Percentiles rank a stretch among this genome's conserved stretches.
These are phyloP conservation scores for Kryphioiulus occultus DNA, from an alignment of 2,888 invertebrate species.

Conservation along the genomic window DNA sequence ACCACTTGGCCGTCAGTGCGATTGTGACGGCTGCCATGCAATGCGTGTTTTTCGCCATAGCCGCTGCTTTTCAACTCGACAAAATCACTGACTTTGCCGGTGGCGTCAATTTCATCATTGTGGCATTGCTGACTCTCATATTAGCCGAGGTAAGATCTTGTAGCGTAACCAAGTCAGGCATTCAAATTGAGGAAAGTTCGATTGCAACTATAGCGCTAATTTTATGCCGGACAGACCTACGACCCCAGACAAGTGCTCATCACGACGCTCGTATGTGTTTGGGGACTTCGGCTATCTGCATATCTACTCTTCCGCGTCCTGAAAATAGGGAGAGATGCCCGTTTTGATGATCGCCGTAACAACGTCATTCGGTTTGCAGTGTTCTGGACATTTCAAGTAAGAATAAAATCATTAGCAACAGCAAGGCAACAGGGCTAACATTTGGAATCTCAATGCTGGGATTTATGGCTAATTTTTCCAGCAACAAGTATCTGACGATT, in stretches of 20 bases:
- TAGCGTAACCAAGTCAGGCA: not conserved
- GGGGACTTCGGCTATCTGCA: conserved; percentile 85
- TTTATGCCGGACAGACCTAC: conserved; percentile 67
- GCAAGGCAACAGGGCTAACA: not conserved
- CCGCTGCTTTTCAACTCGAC: conserved; percentile 85
- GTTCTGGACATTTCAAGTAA: conserved; percentile 90
- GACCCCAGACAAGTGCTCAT: conserved; percentile 91
- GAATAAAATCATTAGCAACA: not conserved
- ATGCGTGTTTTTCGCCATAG: conserved; percentile 84
- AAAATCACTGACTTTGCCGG: conserved; percentile 93
- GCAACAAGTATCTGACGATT: not conserved
- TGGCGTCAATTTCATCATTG: conserved; percentile 89
- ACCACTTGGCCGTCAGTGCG: conserved; percentile 86
- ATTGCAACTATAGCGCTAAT: not conserved
- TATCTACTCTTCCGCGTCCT: conserved; percentile 90
- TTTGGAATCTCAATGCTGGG: not conserved
- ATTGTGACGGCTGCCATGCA: conserved; percentile 86
- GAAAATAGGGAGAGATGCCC: conserved; percentile 87
- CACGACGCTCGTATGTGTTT: conserved; percentile 83
- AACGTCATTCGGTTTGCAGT: conserved; percentile 88
- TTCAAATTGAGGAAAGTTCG: not conserved
- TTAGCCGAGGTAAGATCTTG: conserved; percentile 71
- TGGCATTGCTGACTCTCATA: conserved; percentile 86
- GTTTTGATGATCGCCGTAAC: conserved; percentile 87
- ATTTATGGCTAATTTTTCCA: not conserved